Percentiles rank a stretch among this genome's conserved stretches.
These are phyloP conservation scores for Eurypyga helias DNA, from an alignment of 2,113 vertebrate genomes.

Conservation along the genomic window DNA sequence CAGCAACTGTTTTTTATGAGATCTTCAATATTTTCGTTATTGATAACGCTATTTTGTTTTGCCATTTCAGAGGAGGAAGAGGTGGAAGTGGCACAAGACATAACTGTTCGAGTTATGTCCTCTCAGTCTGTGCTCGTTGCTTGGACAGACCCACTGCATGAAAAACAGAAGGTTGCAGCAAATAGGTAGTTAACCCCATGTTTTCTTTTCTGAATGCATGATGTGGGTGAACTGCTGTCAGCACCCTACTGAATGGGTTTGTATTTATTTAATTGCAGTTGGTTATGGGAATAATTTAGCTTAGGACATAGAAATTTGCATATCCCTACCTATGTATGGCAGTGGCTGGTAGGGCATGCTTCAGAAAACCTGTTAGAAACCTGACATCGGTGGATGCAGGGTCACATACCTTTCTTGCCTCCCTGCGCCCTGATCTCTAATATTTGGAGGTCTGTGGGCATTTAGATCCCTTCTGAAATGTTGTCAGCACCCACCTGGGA, in stretches of 20 bases:
- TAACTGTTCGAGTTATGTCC: slow-evolving; percentile 92
- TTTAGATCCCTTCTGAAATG: not conserved
- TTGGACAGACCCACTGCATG: slow-evolving; percentile 89
- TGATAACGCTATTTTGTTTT: not conserved
- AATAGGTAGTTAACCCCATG: slow-evolving; percentile 70
- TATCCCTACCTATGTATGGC: not conserved
- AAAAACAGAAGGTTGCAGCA: slow-evolving; percentile 81
- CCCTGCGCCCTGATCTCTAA: rapidly evolving
- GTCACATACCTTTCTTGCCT: not conserved
- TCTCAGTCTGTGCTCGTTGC: slow-evolving; percentile 93
- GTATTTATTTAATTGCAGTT: not conserved
- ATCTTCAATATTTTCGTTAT: not conserved
- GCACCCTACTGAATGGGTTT: not conserved
- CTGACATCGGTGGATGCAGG: not conserved
- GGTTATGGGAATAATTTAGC: not conserved
- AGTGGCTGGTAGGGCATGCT: not conserved
- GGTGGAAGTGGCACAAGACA: slow-evolving; percentile 84
- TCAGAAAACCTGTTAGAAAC: not conserved
- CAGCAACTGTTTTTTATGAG: not conserved
- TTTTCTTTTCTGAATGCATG: not conserved
- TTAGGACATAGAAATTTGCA: not conserved
- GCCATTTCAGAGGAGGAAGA: slow-evolving; percentile 85
- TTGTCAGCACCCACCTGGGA: not conserved
- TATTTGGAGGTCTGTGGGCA: not conserved
- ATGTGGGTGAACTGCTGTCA: not conserved